Evolutionary conservation across 1,140 invertebrate genomes (phyloP).

Genomic region (Argopecten irradians): DNA sequence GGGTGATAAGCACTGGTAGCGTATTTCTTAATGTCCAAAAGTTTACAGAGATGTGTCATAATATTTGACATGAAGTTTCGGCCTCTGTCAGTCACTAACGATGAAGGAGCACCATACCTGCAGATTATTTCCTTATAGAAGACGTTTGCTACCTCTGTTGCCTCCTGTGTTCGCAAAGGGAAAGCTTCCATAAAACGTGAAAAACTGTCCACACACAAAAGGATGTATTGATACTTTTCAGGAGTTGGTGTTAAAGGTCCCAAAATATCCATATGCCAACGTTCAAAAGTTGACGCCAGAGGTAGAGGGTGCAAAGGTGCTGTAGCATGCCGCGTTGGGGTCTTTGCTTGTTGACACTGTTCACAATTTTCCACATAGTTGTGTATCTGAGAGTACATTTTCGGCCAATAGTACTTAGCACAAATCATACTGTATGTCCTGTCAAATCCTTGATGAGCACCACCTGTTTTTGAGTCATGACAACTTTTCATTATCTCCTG

Average conservation of each 20-base stretch:
- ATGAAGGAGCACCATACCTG: conserved; percentile 38
- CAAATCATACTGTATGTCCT: conserved; percentile 25
- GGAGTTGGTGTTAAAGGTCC: conserved; percentile 40
- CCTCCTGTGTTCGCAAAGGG: conserved; percentile 39
- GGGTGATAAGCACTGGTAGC: conserved; percentile 44
- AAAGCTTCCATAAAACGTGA: conserved; percentile 48
- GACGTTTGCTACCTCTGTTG: conserved; percentile 40
- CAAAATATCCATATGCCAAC: conserved; percentile 51
- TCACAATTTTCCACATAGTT: conserved; percentile 36
- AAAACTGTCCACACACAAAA: conserved; percentile 49
- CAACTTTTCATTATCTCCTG: conserved; percentile 34
- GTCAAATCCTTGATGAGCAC: conserved; percentile 48
- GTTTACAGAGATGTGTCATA: conserved; percentile 47
- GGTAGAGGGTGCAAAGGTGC: conserved; percentile 33
- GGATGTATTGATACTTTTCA: conserved; percentile 49
- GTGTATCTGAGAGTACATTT: conserved; percentile 37
- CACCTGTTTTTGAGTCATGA: conserved; percentile 44
- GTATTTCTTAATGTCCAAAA: conserved; percentile 45
- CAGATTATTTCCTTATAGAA: conserved; percentile 48
- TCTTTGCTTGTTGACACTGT: conserved; percentile 34
- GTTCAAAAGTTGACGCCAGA: conserved; percentile 16
- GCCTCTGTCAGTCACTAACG: conserved; percentile 39
- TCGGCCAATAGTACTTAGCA: conserved; percentile 36
- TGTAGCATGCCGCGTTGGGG: not conserved
- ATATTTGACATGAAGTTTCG: conserved; percentile 43